Conservation (phyloP, 2,797 vertebrate genomes). For the Cyprinodon diabolis region DNA sequence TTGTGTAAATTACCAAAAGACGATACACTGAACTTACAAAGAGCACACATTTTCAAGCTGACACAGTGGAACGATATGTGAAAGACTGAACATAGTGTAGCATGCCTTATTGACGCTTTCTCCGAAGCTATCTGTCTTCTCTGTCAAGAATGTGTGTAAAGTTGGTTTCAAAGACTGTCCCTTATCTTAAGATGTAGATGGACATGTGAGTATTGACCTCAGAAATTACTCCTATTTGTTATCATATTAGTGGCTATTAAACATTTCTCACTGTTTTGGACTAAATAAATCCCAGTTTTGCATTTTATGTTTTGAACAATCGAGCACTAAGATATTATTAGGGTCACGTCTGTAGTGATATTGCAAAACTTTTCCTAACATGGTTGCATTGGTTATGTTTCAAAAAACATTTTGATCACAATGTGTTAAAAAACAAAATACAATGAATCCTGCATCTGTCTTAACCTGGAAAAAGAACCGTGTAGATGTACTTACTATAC, state of each 20-base stretch:
- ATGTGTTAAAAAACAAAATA: too few relatives aligned
- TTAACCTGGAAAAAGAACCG: too few relatives aligned
- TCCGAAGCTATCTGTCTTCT: not conserved
- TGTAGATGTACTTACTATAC: too few relatives aligned
- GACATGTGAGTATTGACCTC: not conserved
- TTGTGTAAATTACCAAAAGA: not conserved
- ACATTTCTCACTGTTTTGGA: not conserved
- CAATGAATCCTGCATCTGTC: too few relatives aligned
- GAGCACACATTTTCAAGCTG: not conserved
- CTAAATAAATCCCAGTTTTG: not conserved
- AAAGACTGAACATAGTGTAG: not conserved
- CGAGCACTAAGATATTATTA: too few relatives aligned
- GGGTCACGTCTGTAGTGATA: too few relatives aligned
- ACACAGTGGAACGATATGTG: not conserved
- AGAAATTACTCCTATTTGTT: not conserved
- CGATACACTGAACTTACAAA: not conserved
- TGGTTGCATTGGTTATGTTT: too few relatives aligned
- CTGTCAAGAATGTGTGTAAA: not conserved
- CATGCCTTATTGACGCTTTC: not conserved
- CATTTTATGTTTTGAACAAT: not conserved
- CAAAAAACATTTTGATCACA: too few relatives aligned
- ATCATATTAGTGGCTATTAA: not conserved
- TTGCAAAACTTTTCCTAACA: too few relatives aligned
- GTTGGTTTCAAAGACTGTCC: not conserved
- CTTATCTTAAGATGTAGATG: not conserved